Evolutionary conservation across 2,797 vertebrate species (phyloP).

Genomic region (Propithecus perrieri): DNA sequence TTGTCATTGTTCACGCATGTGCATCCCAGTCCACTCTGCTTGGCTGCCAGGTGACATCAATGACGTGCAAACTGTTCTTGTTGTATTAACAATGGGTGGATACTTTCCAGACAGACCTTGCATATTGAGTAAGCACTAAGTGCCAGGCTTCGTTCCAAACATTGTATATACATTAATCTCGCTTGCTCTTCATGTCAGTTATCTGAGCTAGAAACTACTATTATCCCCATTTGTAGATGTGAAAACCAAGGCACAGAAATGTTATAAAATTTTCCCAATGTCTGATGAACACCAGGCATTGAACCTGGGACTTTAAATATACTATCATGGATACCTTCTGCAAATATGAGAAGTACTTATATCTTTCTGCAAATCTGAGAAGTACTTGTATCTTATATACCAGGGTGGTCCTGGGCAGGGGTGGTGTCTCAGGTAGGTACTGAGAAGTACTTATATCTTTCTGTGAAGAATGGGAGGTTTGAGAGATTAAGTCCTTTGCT

Average conservation of each 20-base stretch:
- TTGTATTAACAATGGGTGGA: too few species aligned
- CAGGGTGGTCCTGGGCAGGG: too few species aligned
- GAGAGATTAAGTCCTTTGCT: neutral
- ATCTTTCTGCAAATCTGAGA: neutral
- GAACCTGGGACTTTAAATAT: neutral
- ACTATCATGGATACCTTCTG: neutral
- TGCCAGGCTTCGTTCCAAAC: neutral
- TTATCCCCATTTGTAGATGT: neutral
- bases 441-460: neutral
- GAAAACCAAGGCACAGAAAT: neutral
- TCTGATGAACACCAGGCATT: neutral
- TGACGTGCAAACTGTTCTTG: too few species aligned
- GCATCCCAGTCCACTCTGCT: too few species aligned
- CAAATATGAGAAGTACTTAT: neutral
- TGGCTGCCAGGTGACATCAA: too few species aligned
- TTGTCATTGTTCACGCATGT: rapidly evolving
- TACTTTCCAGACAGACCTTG: too few species aligned
- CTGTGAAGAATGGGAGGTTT: neutral
- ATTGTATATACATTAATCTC: neutral
- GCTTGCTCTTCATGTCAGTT: neutral
- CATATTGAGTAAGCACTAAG: neutral
- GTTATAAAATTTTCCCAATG: neutral
- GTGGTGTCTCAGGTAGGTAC: too few species aligned
- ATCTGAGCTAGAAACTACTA: neutral
- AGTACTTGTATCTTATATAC: too few species aligned